Base-by-base conservation (phyloP, 2,888 invertebrate genomes). In the Frankliniella intonsa region DNA sequence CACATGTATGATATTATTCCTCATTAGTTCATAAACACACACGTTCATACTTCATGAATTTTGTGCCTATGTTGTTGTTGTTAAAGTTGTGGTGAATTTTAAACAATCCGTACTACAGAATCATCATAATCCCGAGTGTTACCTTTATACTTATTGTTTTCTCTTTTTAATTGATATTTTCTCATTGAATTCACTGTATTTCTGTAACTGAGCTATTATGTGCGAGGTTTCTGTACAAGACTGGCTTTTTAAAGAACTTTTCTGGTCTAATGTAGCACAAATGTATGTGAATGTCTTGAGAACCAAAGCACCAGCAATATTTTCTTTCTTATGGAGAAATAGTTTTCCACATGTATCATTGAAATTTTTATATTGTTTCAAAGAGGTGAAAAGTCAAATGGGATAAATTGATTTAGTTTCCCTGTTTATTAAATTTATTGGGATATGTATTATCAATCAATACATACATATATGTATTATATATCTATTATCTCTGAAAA, bases 131-230 rank as follows among this genome's bases (percentile, higher is more conserved):
- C 25, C 25, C 22, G 69, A 22, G 69, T 76, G 22, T 76, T 25
- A 12, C 69, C 69, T 76, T n/a, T 76, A 25, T 76, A 22, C 38
- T 76, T 76, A 10, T 62, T 55, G 55, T 55, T 55, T 12, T 38
- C 38, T 76, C 25, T 25, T 76, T 76, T 76, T 76, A 76, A 76
- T 12, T 76, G 69, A 76, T 76, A 76, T 76, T 76, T 76, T 76
- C 22, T 22, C 69, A 76, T 76, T 76, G 25, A 69, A 22, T 76
- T 10, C 25, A 76, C 22, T 76, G 69, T 76, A 76, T 76, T 76
- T 22, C 69, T 76, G 69, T 22, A 22, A 76, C 69, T 76, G 69
- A 76, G 69, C 25, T 76, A 25, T 76, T 12, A 25, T 22, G 69
- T 76, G 69, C 25, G 22, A 76, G 69, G 12, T 76, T 76, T 76